phyloP scores from a whole-genome alignment of 2,888 invertebrate genomes.

The Monochamus alternatus region DNA sequence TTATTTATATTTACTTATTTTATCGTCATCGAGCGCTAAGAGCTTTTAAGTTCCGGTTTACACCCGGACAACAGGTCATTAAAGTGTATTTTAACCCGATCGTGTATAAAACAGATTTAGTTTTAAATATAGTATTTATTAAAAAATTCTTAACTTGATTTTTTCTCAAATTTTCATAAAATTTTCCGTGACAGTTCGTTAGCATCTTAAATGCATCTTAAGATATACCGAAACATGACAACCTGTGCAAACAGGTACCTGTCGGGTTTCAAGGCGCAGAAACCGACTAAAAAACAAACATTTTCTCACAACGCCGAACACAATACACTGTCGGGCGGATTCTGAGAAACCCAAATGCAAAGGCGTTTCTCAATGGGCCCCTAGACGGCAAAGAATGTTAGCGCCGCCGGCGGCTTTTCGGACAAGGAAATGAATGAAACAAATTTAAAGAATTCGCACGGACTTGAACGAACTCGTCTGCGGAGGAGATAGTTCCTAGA shows the following conservation, averaged over 20 bases:
- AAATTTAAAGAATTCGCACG: constrained; percentile 25
- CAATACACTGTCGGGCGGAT: constrained; percentile 43
- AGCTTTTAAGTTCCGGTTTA: too few relatives aligned
- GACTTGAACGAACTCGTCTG: constrained; percentile 27
- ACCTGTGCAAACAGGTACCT: constrained; percentile 16
- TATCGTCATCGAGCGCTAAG: too few relatives aligned
- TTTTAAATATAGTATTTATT: too few relatives aligned
- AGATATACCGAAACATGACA: neutral
- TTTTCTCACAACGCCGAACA: constrained; percentile 40
- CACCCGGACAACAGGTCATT: too few relatives aligned
- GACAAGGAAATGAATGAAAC: constrained; percentile 52
- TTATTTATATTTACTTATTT: too few relatives aligned
- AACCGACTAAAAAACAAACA: constrained; percentile 19
- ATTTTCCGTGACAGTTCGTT: too few relatives aligned
- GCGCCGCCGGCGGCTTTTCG: constrained; percentile 58
- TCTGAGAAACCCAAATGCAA: constrained; percentile 46
- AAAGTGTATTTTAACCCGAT: too few relatives aligned
- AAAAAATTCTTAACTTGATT: too few relatives aligned
- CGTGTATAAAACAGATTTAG: too few relatives aligned
- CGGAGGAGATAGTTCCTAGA: constrained; percentile 12
- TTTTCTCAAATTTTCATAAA: too few relatives aligned
- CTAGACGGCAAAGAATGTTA: constrained; percentile 58
- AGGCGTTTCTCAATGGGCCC: constrained; percentile 48
- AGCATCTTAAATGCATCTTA: neutral
- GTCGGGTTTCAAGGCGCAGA: neutral